Conservation (phyloP, 1,140 invertebrate species). For the Anadara kagoshimensis region DNA sequence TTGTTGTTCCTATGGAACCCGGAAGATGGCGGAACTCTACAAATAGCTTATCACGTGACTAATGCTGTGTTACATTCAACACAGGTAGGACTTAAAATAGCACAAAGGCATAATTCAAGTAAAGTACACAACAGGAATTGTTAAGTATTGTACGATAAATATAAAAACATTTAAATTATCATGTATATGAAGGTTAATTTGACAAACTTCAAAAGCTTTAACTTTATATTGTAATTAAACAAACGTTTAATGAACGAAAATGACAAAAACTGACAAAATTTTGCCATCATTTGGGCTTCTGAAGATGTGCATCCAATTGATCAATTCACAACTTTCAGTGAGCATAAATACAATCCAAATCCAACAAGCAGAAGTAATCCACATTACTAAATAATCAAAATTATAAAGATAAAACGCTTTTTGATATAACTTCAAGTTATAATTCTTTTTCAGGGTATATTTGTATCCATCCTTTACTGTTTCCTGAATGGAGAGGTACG, state of each 20-base stretch:
- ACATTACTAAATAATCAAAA: not conserved
- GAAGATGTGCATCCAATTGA: too few species aligned
- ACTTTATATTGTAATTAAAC: not conserved
- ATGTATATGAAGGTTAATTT: not conserved
- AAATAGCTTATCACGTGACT: constrained; percentile 74
- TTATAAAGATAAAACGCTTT: not conserved
- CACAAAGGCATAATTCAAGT: not conserved
- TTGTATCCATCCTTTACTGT: constrained; percentile 75
- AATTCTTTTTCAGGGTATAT: constrained; percentile 72
- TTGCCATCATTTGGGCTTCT: too few species aligned
- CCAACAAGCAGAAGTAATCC: not conserved
- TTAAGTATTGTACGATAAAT: not conserved
- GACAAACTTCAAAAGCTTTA: not conserved
- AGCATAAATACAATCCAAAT: too few species aligned
- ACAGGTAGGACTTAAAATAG: constrained; percentile 71
- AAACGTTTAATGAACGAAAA: not conserved
- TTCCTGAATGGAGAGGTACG: constrained; percentile 75
- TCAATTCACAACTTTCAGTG: too few species aligned
- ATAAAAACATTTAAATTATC: not conserved
- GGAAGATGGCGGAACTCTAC: constrained; percentile 63
- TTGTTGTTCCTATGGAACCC: constrained; percentile 77
- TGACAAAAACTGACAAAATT: not conserved
- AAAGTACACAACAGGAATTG: not conserved
- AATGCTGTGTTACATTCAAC: constrained; percentile 76
- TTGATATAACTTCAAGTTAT: too few species aligned